Base-by-base conservation (phyloP, 1,140 invertebrate species). In the Drosophila tropicalis region DNA sequence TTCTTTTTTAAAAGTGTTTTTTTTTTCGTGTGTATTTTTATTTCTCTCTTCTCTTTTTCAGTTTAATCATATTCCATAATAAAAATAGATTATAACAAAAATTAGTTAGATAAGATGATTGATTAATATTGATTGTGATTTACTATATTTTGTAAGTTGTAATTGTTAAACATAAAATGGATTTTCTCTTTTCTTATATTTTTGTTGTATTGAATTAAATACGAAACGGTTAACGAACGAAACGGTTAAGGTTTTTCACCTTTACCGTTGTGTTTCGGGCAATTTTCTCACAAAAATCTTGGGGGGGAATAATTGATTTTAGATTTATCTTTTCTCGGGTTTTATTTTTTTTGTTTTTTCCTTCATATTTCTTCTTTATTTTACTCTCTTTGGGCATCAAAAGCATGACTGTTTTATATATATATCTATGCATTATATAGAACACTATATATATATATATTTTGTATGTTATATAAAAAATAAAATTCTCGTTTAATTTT, bases 51-150 rank as follows among this genome's bases (percentile, higher is more conserved):
- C 72, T 76, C 67, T 80, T 77, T 80, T 69, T 61, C 19, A 64
- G 54, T 66, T 70, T 72, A 84, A 74, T 79, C 64, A 60, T 84
- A 72, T 76, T 78, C 15, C n/a, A 81, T 76, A 79, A 82, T 85
- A 79, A 81, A 86, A 76, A 71, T 70, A 79, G 66, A 73, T 55
- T 63, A 79, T 77, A 79, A 79, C 77, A 79, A 79, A 77, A 66
- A 64, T 76, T 72, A 71, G 61, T 71, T 68, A 67, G 75, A 39
- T 55, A 66, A 60, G 62, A 71, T 77, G 58, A 41, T 55, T 87
- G 71, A 79, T 83, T 87, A 85, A 85, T 86, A 86, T 85, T 86
- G 82, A 84, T 79, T 86, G 79, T 86, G 82, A 87, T 86, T 86
- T 67, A 76, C 83, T 87, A 86, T 79, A 79, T 72, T 75, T 77